These are phyloP conservation scores for Tragelaphus imberbis DNA, from an alignment of 2,113 vertebrate species.

Conservation along the genomic window DNA sequence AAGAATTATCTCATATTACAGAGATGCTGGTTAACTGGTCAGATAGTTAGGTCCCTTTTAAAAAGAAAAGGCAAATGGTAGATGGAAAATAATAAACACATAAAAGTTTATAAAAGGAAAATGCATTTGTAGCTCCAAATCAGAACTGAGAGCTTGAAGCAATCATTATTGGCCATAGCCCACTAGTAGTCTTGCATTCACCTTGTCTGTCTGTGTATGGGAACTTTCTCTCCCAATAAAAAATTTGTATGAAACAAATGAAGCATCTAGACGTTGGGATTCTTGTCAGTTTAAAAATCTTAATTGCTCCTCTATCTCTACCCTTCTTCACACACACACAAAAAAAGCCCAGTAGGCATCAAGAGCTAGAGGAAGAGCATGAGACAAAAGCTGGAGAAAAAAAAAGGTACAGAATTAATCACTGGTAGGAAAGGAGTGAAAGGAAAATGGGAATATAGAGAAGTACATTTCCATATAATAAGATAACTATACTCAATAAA, in stretches of 20 bases:
- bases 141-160: neutral
- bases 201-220: neutral
- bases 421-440: neutral
- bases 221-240: neutral
- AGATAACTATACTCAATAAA: neutral
- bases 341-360: neutral
- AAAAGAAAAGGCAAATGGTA: constrained; percentile 14
- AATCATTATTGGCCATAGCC: neutral
- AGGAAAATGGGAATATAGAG: neutral
- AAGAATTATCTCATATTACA: constrained; percentile 34
- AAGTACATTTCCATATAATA: neutral
- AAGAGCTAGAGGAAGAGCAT: neutral
- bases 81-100: neutral
- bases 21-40: constrained; percentile 19
- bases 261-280: constrained; percentile 2
- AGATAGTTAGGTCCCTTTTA: neutral
- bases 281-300: neutral
- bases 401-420: neutral
- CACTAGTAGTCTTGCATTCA: neutral
- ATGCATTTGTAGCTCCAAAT: neutral
- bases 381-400: neutral
- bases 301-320: neutral
- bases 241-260: neutral
- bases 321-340: neutral
- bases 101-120: constrained; percentile 13